Conservation (phyloP, 2,888 invertebrate genomes). For the Lysandra coridon region DNA sequence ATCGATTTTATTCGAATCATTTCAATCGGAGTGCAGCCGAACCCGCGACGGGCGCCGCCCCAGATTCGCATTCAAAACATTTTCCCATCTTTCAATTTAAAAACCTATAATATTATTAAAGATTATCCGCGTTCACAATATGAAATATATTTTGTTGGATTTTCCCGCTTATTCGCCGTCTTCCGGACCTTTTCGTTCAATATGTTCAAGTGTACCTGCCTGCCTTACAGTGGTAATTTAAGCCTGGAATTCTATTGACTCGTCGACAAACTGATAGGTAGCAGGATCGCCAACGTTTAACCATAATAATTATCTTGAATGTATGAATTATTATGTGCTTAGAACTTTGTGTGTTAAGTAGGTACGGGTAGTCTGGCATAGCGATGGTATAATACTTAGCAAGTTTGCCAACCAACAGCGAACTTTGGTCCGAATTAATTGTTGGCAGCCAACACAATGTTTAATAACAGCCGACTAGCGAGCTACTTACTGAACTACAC, state of each 20-base stretch:
- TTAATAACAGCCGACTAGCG: not conserved
- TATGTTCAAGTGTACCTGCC: not conserved
- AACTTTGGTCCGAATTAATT: not conserved
- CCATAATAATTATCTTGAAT: not conserved
- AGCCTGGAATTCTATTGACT: not conserved
- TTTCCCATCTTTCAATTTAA: slow-evolving; percentile 28
- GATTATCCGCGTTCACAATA: not conserved
- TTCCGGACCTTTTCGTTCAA: not conserved
- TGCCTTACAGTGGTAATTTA: not conserved
- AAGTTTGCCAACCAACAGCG: not conserved
- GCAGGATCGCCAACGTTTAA: not conserved
- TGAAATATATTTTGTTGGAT: slow-evolving; percentile 20
- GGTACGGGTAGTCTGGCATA: not conserved
- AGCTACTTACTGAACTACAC: not conserved
- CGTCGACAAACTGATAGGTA: not conserved
- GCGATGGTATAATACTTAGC: not conserved
- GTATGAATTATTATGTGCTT: not conserved
- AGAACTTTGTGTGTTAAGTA: not conserved
- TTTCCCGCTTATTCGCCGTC: slow-evolving; percentile 1
- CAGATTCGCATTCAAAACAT: slow-evolving; percentile 13
- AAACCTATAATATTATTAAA: slow-evolving; percentile 26
- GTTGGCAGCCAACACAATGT: not conserved
- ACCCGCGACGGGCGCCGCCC: slow-evolving; percentile 6
- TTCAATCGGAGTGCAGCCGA: slow-evolving; percentile 31
- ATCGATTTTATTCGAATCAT: slow-evolving; percentile 34